Conservation (phyloP, 2,797 vertebrate genomes). For the Melanotaenia pygmaea region DNA sequence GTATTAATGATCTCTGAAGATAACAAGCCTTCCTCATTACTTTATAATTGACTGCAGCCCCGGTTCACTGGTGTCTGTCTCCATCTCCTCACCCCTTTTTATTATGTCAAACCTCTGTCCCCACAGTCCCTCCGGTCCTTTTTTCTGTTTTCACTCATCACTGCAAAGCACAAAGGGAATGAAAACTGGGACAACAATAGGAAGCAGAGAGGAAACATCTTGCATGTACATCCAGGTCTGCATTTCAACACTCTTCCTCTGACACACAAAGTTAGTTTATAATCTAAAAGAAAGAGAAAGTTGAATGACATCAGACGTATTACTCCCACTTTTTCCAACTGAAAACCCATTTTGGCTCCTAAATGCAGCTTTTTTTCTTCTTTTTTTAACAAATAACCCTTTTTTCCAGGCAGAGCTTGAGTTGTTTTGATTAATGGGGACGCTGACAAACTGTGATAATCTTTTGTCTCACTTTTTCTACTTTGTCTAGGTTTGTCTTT, state of each 20-base stretch:
- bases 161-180: constrained; percentile 33
- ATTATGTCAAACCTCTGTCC: background rate
- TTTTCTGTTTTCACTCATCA: constrained; percentile 34
- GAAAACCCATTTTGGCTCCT: constrained; percentile 22
- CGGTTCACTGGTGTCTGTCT: constrained; percentile 36
- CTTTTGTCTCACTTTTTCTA: constrained; percentile 54
- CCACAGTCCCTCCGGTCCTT: constrained; percentile 24
- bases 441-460: constrained; percentile 53
- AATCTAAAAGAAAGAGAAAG: constrained; percentile 29
- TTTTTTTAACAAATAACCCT: constrained; percentile 7
- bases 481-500: constrained; percentile 53
- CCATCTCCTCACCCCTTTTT: constrained; percentile 10
- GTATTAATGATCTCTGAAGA: constrained; percentile 19
- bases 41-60: constrained; percentile 46
- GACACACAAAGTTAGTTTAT: constrained; percentile 52
- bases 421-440: constrained; percentile 53
- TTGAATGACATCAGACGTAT: constrained; percentile 29
- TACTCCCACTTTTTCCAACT: constrained; percentile 38
- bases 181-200: constrained; percentile 66
- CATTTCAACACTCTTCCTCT: constrained; percentile 65
- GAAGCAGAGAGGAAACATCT: constrained; percentile 78
- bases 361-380: constrained; percentile 2
- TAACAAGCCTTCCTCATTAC: constrained; percentile 41
- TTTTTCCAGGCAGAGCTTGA: constrained; percentile 35
- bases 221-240: constrained; percentile 69